These are phyloP conservation scores for Diadromus collaris DNA, from an alignment of 2,888 invertebrate genomes.

Conservation along the genomic window DNA sequence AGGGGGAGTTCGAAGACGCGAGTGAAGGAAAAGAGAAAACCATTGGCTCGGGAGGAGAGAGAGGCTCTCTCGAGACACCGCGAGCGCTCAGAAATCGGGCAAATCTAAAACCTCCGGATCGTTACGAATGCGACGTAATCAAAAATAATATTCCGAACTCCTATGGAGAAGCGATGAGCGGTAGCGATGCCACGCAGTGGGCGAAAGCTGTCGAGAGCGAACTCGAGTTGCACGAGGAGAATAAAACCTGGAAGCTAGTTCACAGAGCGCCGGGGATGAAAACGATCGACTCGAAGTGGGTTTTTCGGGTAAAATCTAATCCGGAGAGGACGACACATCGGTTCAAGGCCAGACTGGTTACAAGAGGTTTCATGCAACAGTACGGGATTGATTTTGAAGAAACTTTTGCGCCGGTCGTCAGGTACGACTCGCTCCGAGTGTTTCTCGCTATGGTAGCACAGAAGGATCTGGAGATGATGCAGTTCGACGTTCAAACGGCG, in stretches of 20 bases:
- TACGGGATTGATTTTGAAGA: constrained; percentile 45
- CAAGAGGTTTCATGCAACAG: constrained; percentile 35
- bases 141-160: constrained; percentile 8
- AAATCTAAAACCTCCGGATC: not conserved
- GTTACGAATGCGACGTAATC: constrained; percentile 18
- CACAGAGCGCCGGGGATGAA: not conserved
- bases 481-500: too few species aligned
- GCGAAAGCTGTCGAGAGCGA: constrained; percentile 25
- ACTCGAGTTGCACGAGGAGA: constrained; percentile 24
- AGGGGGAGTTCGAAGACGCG: not conserved
- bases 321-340: constrained; percentile 52
- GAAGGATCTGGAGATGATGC: constrained; percentile 54
- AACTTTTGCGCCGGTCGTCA: constrained; percentile 57
- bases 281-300: constrained; percentile 1
- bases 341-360: constrained; percentile 37
- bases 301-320: constrained; percentile 52
- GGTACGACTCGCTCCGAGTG: constrained; percentile 41
- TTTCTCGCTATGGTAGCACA: constrained; percentile 53
- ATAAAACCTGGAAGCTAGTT: constrained; percentile 44
- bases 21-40: not conserved
- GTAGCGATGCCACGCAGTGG: constrained; percentile 44
- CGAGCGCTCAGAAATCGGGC: not conserved
- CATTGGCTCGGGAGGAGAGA: not conserved
- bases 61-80: not conserved
- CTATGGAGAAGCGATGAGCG: constrained; percentile 27